Evolutionary conservation across 2,113 vertebrate species (phyloP).

Genomic region (Zeus faber): DNA sequence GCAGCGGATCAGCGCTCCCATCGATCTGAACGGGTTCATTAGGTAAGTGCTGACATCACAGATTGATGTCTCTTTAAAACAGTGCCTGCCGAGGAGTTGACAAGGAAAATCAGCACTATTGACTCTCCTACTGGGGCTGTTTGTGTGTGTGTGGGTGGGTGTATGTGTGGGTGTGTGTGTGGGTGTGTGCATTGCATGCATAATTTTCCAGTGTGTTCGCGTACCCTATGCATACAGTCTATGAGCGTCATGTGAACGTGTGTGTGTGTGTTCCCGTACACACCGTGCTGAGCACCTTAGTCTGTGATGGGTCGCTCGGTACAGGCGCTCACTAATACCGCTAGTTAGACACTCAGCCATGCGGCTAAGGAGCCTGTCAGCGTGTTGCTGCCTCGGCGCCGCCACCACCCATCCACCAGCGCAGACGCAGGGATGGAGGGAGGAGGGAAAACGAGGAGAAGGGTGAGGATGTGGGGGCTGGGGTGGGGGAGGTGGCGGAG

Average conservation of each 20-base stretch:
- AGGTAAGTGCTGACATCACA: slow-evolving; percentile 98
- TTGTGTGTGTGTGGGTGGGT: slow-evolving; percentile 67
- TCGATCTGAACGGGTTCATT: slow-evolving; percentile 96
- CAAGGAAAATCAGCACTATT: slow-evolving; percentile 92
- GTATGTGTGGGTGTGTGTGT: slow-evolving; percentile 56
- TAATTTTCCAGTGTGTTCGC: no score
- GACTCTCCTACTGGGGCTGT: slow-evolving; percentile 72
- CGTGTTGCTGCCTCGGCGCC: slow-evolving; percentile 49
- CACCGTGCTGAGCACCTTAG: slow-evolving; percentile 42
- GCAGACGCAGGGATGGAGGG: slow-evolving; percentile 19
- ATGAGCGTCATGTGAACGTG: slow-evolving; percentile 12
- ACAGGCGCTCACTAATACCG: slow-evolving; percentile 88
- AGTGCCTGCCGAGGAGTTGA: slow-evolving; percentile 84
- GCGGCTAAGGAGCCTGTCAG: slow-evolving; percentile 72
- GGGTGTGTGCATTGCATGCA: slow-evolving; percentile 13
- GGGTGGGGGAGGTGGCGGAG: slow-evolving; percentile 6
- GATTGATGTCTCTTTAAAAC: slow-evolving; percentile 99
- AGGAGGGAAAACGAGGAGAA: slow-evolving; percentile 49
- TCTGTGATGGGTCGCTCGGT: slow-evolving; percentile 83
- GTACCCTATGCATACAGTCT: slow-evolving; percentile 9
- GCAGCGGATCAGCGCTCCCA: slow-evolving; percentile 79
- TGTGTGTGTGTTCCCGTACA: slow-evolving; percentile 24
- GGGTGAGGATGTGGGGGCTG: slow-evolving; percentile 14
- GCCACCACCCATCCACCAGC: slow-evolving; percentile 19
- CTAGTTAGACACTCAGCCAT: slow-evolving; percentile 80